A percentile compares a stretch with the other conserved stretches of the same genome.
phyloP scores from a whole-genome alignment of 2,797 vertebrate species.

The Pipistrellus pipistrellus region DNA sequence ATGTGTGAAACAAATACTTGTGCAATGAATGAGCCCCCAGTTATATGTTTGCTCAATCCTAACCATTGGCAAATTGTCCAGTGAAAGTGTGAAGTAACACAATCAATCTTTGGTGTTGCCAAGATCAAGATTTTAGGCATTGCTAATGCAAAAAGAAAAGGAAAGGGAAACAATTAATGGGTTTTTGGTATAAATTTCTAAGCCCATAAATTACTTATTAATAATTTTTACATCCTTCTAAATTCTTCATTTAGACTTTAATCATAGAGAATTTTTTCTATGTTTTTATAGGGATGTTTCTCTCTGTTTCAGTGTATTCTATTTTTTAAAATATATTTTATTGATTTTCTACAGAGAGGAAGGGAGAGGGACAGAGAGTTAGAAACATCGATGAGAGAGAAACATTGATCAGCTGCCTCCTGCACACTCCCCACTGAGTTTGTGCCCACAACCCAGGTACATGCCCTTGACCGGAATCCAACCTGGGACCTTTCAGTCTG shows the following conservation, averaged over 20 bases:
- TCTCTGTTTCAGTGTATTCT: constrained; percentile 80
- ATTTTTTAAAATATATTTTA: background rate
- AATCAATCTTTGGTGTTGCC: background rate
- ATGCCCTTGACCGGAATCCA: too few relatives aligned
- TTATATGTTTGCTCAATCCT: background rate
- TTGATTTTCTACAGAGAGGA: too few relatives aligned
- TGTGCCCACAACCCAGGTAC: too few relatives aligned
- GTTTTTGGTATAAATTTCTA: background rate
- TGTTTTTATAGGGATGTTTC: constrained; percentile 84
- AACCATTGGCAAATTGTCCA: constrained; percentile 18
- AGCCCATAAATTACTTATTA: constrained; percentile 64
- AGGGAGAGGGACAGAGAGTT: too few relatives aligned
- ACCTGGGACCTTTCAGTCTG: too few relatives aligned
- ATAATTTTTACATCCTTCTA: constrained; percentile 64
- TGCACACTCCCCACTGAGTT: too few relatives aligned
- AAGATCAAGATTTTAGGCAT: background rate
- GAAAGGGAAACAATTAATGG: background rate
- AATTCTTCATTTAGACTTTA: constrained; percentile 81
- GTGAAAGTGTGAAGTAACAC: constrained; percentile 11
- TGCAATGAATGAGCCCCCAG: background rate
- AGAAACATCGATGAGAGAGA: too few relatives aligned
- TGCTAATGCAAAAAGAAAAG: background rate
- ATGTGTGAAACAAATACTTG: background rate
- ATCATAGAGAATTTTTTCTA: constrained; percentile 66
- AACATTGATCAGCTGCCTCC: too few relatives aligned